Evolutionary conservation across 2,797 vertebrate species (phyloP).

Genomic region (Uromys caudimaculatus): DNA sequence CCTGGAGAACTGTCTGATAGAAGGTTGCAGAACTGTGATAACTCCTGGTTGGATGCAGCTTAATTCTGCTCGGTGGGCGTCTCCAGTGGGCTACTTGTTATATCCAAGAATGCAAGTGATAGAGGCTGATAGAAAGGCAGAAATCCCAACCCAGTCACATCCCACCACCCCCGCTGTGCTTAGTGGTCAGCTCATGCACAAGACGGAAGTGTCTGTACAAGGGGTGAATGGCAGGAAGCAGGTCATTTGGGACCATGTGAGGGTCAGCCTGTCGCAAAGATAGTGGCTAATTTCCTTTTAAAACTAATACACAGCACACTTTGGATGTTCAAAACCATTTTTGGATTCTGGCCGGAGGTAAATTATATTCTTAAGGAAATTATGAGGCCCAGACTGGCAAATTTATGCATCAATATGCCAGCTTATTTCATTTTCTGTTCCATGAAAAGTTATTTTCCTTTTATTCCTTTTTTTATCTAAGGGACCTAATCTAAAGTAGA

Average conservation of each 20-base stretch:
- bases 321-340: conserved; percentile 34
- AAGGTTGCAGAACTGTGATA: neutral
- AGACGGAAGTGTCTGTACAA: neutral
- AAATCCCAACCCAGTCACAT: neutral
- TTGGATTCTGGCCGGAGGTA: neutral
- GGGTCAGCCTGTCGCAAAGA: neutral
- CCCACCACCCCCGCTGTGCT: neutral
- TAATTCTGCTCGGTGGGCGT: neutral
- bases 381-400: neutral
- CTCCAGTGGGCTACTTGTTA: neutral
- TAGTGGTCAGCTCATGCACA: neutral
- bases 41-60: neutral
- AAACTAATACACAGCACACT: neutral
- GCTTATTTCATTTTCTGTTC: conserved; percentile 31
- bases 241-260: neutral
- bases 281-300: neutral
- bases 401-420: neutral
- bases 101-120: neutral
- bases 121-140: neutral
- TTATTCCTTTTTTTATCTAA: neutral
- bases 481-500: neutral
- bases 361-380: conserved; percentile 16
- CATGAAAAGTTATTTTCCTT: conserved; percentile 38
- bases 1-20: neutral
- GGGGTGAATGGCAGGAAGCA: neutral